Evolutionary conservation across 37 sponge, comb jelly and placozoan genomes (phyloP), one percentile per base, ranked within the genome.

Genomic region (Bolinopsis microptera): DNA sequence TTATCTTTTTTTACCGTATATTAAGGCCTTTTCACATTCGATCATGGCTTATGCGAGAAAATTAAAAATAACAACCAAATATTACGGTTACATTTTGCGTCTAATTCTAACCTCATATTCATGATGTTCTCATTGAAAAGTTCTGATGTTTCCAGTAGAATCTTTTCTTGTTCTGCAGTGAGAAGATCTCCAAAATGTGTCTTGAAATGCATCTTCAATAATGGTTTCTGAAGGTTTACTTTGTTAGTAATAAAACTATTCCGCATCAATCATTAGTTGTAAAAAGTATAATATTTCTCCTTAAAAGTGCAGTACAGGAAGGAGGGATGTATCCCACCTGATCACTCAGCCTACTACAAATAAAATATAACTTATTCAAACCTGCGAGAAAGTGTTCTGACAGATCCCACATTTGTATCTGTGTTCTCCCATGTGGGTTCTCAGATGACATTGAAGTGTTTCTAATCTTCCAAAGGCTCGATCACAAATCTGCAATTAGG

Each of bases 401-500:
- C 90, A 86, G 26, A 86, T 22, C 30, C 90, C 90, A 39, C 90
- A 86, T 3, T 41, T 41, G 31, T 33, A 86, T 13, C 61, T 38
- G 0, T 86, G 36, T 30, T 39, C 25, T 0, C 61, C 31, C 61
- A 86, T 39, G 61, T 86, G 90, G 0, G 90, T 86, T 34, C 61
- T 38, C 31, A 86, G 61, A 30, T 86, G 90, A 86, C 90, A 86
- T 30, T 86, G 90, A 0, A 86, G 90, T 1, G 90, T 86, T 48
- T 86, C 90, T 48, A 86, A 48, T 48, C 90, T 39, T 28, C 90
- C 90, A 27, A 86, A 86, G 0, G 90, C 90, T 27, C 61, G n/a
- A 13, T 86, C 90, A 23, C 90, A 86, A n/a, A 86, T 86, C 90
- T 48, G 61, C 13, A n/a, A n/a, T n/a, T n/a, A n/a, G n/a, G n/a